Percentiles rank a stretch among this genome's conserved stretches.
Conservation (phyloP, 2,113 vertebrate genomes). For the Rhinolophus ferrumequinum region DNA sequence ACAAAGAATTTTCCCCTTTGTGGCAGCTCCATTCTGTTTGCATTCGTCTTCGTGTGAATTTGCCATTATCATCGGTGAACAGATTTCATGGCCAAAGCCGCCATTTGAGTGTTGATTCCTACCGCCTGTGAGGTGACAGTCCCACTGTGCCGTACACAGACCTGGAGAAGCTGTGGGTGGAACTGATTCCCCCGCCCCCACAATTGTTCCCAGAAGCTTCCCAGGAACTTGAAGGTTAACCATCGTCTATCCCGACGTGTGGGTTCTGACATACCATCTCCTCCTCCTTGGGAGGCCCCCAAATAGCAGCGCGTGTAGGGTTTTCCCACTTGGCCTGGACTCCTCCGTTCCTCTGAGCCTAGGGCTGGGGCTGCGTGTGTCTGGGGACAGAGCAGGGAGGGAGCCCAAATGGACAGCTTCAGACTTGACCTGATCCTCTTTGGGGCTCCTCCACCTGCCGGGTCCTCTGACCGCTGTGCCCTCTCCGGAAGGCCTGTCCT, state of each 20-base stretch:
- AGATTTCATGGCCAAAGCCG: neutral
- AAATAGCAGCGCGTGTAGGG: neutral
- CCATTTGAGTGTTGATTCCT: neutral
- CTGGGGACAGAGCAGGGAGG: no score
- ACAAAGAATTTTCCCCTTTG: neutral
- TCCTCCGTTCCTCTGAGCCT: neutral
- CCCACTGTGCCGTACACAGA: neutral
- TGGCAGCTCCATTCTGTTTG: neutral
- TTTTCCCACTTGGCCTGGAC: neutral
- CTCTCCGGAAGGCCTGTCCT: neutral
- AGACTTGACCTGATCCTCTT: neutral
- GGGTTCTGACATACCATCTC: neutral
- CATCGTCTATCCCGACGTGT: neutral
- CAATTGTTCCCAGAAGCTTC: accelerated
- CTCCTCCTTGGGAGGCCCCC: neutral
- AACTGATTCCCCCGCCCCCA: neutral
- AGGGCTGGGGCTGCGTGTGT: neutral
- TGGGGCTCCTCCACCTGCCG: neutral
- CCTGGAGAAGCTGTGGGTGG: neutral
- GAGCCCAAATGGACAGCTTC: neutral
- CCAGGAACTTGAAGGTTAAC: neutral
- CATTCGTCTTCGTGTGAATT: neutral
- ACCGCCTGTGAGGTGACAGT: neutral
- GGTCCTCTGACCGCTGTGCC: neutral
- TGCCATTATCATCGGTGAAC: neutral